Base-by-base conservation (phyloP, 2,113 vertebrate genomes). In the Phaethornis superciliosus region DNA sequence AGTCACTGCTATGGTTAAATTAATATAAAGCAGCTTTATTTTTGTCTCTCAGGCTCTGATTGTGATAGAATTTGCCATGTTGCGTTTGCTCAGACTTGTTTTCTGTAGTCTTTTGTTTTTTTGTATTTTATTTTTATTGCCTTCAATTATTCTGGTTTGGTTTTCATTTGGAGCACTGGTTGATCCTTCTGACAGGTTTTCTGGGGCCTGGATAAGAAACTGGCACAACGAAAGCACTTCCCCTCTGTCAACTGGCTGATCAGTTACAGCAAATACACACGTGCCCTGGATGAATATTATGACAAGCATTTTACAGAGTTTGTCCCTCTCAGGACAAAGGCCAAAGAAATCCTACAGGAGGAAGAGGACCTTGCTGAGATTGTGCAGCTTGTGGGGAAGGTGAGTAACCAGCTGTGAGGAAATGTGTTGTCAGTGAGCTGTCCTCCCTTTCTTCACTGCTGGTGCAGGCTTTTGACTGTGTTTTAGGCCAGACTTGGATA, bases 241-340 rank as follows among this genome's bases (percentile, higher is more conserved):
- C 99, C 99, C 2, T 99, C 99, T 7, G 99, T 99, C 68, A 99
- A 99, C 94, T 99, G 99, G 99, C 98, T 99, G 65, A 99, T 99
- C 98, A 99, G 99, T 96, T 99, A 99, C 98, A 99, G 99, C 97
- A 99, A 99, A 93, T 99, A 99, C 95, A 99, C 98, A 0, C 98
- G 99, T 23, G 98, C 99, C 10, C 97, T 99, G 91, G 99, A 99
- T 0, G 99, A 99, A 94, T 98, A 99, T 92, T 99, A 99, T 0
- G 99, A 99, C 98, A 99, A 99, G 79, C 99, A 99, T 97, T 99
- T 99, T 95, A 98, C 98, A 4, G 99, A 99, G 94, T 99, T 99
- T 85, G 99, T 99, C 82, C 99, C 99, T 13, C 98, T 99, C 87
- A 98, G 99, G 89, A 99, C 99, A 93, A 99, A 99, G 96, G 97